These are phyloP conservation scores for Eupithecia centaureata DNA, from an alignment of 2,888 invertebrate genomes.

Conservation along the genomic window DNA sequence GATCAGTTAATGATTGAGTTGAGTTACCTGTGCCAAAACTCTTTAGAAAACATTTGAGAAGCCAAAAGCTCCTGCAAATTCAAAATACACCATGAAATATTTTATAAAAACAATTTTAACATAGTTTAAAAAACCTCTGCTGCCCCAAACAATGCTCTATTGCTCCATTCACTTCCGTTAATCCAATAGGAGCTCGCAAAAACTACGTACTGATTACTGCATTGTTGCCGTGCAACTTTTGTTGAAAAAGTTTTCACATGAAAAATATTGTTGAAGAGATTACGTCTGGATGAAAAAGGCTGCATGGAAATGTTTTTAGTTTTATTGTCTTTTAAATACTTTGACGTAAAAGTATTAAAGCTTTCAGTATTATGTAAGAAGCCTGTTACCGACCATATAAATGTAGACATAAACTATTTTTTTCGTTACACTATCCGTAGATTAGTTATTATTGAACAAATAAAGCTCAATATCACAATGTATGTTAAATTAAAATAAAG, in stretches of 20 bases:
- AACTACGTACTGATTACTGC: constrained; percentile 55
- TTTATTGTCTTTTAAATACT: constrained; percentile 3
- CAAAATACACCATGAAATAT: neutral
- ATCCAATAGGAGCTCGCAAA: constrained; percentile 59
- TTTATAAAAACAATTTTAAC: constrained; percentile 12
- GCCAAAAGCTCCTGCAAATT: neutral
- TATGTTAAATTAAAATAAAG: no score
- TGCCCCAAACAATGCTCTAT: constrained; percentile 27
- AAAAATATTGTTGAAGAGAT: constrained; percentile 27
- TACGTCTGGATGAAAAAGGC: constrained; percentile 20
- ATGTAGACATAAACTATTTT: no score
- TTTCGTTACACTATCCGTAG: no score
- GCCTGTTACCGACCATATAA: neutral
- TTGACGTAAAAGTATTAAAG: neutral
- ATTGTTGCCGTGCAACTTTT: constrained; percentile 49
- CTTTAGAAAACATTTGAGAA: neutral
- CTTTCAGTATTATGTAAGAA: neutral
- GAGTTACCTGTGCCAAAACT: neutral
- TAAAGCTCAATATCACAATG: no score
- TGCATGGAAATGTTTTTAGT: constrained; percentile 21
- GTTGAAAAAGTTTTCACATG: constrained; percentile 23
- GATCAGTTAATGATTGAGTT: no score
- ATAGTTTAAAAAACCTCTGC: constrained; percentile 16
- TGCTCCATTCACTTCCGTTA: constrained; percentile 38
- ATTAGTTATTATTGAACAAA: no score